Evolutionary conservation across 2,113 vertebrate genomes (phyloP).

Genomic region (Corvus cornix): DNA sequence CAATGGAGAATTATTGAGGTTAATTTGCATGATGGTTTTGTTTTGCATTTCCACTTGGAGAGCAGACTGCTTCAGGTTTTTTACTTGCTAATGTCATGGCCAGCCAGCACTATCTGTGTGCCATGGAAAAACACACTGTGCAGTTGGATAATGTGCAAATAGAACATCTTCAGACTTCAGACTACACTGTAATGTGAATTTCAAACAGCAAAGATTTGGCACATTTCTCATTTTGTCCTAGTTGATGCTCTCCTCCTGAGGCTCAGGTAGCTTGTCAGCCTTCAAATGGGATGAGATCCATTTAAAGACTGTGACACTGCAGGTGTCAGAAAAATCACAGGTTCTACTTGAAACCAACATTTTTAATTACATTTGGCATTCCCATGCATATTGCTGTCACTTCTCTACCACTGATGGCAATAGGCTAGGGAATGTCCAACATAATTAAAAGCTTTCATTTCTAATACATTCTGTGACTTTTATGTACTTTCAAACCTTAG

Average conservation of each 20-base stretch:
- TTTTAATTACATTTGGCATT: conserved; percentile 61
- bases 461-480: conserved; percentile 47
- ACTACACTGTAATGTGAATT: neutral
- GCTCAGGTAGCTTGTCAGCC: conserved; percentile 24
- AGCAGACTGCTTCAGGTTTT: neutral
- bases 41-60: neutral
- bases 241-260: neutral
- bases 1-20: neutral
- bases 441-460: conserved; percentile 71
- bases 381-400: conserved; percentile 57
- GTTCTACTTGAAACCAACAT: conserved; percentile 28
- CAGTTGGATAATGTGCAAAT: neutral
- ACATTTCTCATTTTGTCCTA: neutral
- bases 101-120: neutral
- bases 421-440: conserved; percentile 48
- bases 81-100: neutral
- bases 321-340: conserved; percentile 57
- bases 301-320: conserved; percentile 45
- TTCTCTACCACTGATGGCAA: conserved; percentile 47
- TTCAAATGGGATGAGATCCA: conserved; percentile 33
- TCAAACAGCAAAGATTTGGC: neutral
- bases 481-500: conserved; percentile 29
- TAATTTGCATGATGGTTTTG: neutral
- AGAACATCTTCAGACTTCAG: neutral
- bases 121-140: neutral